Base-by-base conservation (phyloP, 2,113 vertebrate genomes). In the Syngnathus scovelli region DNA sequence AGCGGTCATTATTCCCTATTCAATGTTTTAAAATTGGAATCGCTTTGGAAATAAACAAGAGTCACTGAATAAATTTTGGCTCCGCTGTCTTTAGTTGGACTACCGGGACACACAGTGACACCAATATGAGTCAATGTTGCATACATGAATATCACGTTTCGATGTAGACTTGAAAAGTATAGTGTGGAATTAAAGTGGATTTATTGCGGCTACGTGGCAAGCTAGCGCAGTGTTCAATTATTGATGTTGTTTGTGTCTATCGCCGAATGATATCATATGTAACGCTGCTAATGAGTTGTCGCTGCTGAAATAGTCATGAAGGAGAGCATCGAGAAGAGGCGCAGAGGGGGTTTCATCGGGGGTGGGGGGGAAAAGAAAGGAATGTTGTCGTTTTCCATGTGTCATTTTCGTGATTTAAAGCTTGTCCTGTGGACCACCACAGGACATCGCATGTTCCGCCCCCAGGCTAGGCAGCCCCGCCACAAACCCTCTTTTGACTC, bases 361-460 rank as follows among this genome's bases (percentile, higher is more conserved):
- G 60, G 64, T 36, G 18, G 16, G 55, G 18, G 11, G 21, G 27
- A 18, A 44, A 62, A 72, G 52, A 55, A 21, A 77, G 59, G 65
- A 76, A 70, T 61, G 44, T 64, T 77, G 63, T 44, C n/a, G 59
- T 69, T 76, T 73, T 60, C 60, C 27, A 12, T 64, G 54, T 61
- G 56, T 61, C 43, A 44, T 51, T 49, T 61, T 74, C 72, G 75
- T 70, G 76, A 76, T 86, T 82, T 85, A 79, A 74, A 65, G 76
- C 61, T 39, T 23, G 12, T 78, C 75, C 74, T 16, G 55, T 39
- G 64, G 21, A 79, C 66, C 65, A 44, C 61, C 11, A 2, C 82
- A 79, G 82, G 79, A 69, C 63, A 52, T 70, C 75, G 82, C 77
- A 82, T 72, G n/a, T 52, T 65, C 64, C 19, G 70, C 77, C 82